Evolutionary conservation across 2,113 vertebrate species (phyloP), one percentile per base, ranked within the genome.

Genomic region (Meriones unguiculatus): DNA sequence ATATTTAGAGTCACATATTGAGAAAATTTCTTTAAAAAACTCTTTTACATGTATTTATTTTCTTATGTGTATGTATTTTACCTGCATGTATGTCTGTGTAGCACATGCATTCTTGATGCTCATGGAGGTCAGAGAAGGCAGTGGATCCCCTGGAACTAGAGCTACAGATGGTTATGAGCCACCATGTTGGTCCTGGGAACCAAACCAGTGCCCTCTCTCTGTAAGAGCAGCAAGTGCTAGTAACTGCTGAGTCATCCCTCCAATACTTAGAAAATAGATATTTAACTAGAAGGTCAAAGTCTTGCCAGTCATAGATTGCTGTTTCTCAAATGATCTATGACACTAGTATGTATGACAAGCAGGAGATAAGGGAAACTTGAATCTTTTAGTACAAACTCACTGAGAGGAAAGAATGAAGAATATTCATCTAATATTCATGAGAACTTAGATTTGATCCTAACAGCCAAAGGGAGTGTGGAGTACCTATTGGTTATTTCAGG

Each of bases 181-280:
- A 41, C 24, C 14, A 15, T 64, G 81, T 64, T 25, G 57, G 13
- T 64, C 24, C 59, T 84, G 81, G 57, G 24, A 64, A 84, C 25
- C 64, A 59, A 64, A 41, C 7, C 57, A 5, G 11, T 3, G 24
- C 18, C 57, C 81, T 84, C n/a, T 64, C 81, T 84, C n/a, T 64
- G 35, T n/a, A 46, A 64, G 59, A 46, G n/a, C 24, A 84, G 13
- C 59, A 38, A 84, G n/a, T 84, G n/a, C 7, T 84, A 1, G 7
- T 35, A 84, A 20, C 7, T 8, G 22, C 81, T 30, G 57, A 41
- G 57, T 25, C 81, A 64, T 41, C 59, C n/a, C 81, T 64, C 59
- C 59, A 84, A 35, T 35, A 22, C 15, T 17, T 41, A 94, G 7
- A 95, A 95, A 94, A 87, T n/a, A 32, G 46, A 22, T 50, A 97